Evolutionary conservation across 2,888 invertebrate genomes (phyloP), one percentile per base, ranked within the genome.

Genomic region (Stenodema calcarata): DNA sequence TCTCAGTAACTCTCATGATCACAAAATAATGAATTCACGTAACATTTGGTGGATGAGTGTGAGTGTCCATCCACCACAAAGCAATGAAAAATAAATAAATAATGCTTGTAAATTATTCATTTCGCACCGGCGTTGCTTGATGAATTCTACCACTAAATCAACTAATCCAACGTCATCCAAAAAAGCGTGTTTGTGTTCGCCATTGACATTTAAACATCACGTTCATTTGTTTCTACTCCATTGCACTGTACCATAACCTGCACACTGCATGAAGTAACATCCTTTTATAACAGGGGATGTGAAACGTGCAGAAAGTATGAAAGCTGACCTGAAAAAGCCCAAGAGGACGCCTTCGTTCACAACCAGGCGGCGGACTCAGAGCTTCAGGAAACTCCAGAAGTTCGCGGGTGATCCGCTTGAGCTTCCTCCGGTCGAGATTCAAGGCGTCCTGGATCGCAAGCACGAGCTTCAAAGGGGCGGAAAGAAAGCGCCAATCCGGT

Each of bases 291-390:
- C 86, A 86, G 86, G 86, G 35, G 93, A 93, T 87, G 91, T 97
- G 3, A 97, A 97, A 90, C 93, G 97, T 4, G 96, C 97, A 0
- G 97, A 97, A 91, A 97, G 97, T 91, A 97, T 97, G 97, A 96
- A 95, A 90, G 94, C 95, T 44, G 92, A 93, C 12, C 93, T 93
- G 76, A 97, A 97, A 91, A 96, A 96, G 84, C 94, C 96, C 0
- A 97, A 97, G 90, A 94, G 98, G 88, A 98, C 98, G 0, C 97
- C 99, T 0, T 98, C 98, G 89, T 98, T 99, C 92, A 99, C 97
- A 41, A 98, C 99, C 0, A 94, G 98, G 14, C 93, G 97, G 87
- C 93, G 97, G 88, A 96, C 96, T 18, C 96, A 96, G 90, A 97
- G 97, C 91, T 97, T 98, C 93, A 93, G 96, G 16, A 94, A 94